phyloP scores from a whole-genome alignment of 2,113 vertebrate genomes.

The Gnathonemus longibarbis region DNA sequence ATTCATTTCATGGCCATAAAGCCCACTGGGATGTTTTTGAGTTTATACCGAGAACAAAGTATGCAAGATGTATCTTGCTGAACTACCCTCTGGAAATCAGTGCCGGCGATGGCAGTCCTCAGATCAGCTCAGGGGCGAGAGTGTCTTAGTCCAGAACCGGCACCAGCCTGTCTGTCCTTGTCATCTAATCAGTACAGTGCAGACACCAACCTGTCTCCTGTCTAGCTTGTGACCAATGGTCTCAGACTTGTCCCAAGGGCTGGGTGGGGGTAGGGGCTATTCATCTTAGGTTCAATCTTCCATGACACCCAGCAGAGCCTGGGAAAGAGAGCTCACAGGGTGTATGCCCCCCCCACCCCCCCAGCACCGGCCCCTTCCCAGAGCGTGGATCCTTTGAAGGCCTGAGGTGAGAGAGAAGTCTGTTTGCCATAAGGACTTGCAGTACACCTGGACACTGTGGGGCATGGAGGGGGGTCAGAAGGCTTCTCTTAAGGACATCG shows the following conservation, averaged over 20 bases:
- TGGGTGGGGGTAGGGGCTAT: conserved; percentile 36
- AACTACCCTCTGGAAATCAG: conserved; percentile 10
- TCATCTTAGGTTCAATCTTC: conserved; percentile 43
- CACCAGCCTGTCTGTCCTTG: conserved; percentile 14
- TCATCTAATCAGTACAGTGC: conserved; percentile 6
- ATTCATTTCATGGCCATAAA: neutral
- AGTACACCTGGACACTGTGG: conserved; percentile 44
- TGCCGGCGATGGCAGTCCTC: neutral
- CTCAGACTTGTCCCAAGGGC: conserved; percentile 45
- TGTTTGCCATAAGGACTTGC: neutral
- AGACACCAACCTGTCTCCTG: conserved; percentile 20
- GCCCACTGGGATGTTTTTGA: neutral
- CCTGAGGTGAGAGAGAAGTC: neutral
- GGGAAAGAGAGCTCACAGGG: conserved; percentile 16
- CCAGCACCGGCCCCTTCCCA: conserved; percentile 21
- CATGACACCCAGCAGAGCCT: conserved; percentile 42
- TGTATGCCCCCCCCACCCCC: conserved; percentile 19
- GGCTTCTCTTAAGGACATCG: neutral
- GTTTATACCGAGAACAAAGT: neutral
- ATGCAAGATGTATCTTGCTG: neutral
- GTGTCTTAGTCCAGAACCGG: neutral
- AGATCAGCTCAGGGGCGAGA: conserved; percentile 18
- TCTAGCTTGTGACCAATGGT: conserved; percentile 33
- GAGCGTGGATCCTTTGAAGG: conserved; percentile 42
- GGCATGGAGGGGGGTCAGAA: conserved; percentile 5